A percentile compares a stretch with the other conserved stretches of the same genome.
phyloP scores from a whole-genome alignment of 2,888 invertebrate species.

The Macroteleia sp. region DNA sequence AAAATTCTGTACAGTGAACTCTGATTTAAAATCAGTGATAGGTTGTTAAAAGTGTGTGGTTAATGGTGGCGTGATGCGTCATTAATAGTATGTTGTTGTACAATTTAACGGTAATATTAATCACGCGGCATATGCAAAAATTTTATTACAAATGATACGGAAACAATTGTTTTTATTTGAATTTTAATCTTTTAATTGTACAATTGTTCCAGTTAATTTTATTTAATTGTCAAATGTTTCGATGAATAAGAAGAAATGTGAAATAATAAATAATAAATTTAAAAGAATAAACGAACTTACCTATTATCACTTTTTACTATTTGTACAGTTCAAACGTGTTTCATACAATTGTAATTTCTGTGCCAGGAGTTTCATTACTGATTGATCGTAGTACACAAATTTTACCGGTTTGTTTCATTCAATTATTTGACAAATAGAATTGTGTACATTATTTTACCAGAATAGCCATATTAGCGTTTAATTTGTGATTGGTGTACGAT shows the following conservation, averaged over 20 bases:
- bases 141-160: conserved; percentile 26
- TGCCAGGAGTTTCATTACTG: conserved; percentile 28
- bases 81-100: conserved; percentile 44
- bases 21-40: conserved; percentile 79
- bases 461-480: conserved; percentile 38
- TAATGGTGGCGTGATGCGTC: conserved; percentile 33
- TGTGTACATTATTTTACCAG: conserved; percentile 14
- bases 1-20: conserved; percentile 77
- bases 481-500: conserved; percentile 20
- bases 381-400: conserved; percentile 13
- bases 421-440: conserved; percentile 27
- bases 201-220: conserved; percentile 13
- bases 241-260: background rate
- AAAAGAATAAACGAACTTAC: conserved; percentile 2
- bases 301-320: conserved; percentile 2
- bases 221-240: conserved; percentile 6
- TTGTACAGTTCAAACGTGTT: conserved; percentile 29
- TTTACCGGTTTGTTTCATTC: conserved; percentile 21
- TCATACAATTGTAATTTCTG: conserved; percentile 20
- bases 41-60: conserved; percentile 74
- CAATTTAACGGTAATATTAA: conserved; percentile 42
- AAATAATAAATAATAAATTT: background rate
- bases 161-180: conserved; percentile 5
- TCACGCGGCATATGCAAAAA: conserved; percentile 30
- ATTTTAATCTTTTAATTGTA: conserved; percentile 20